phyloP scores from a whole-genome alignment of 1,140 invertebrate species.

The Kradibia gibbosae region DNA sequence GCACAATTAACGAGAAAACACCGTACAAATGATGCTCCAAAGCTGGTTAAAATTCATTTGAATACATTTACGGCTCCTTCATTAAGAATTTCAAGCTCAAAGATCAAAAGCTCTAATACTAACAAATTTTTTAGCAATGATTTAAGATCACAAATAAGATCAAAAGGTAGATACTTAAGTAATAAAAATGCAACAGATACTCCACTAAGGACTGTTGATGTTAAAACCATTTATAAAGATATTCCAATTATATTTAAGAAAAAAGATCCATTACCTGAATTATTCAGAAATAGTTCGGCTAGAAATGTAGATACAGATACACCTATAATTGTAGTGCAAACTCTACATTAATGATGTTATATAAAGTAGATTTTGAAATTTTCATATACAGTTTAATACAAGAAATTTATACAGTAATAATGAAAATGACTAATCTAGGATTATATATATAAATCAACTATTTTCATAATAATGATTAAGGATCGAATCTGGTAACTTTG shows the following conservation, averaged over 20 bases:
- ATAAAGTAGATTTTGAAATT: slow-evolving; percentile 32
- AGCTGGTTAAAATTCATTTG: slow-evolving; percentile 16
- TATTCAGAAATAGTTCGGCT: slow-evolving; percentile 52
- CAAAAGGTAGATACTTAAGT: slow-evolving; percentile 34
- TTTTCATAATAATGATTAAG: slow-evolving; percentile 42
- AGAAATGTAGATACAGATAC: slow-evolving; percentile 56
- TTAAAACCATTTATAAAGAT: slow-evolving; percentile 55
- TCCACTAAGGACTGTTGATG: slow-evolving; percentile 62
- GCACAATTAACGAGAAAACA: slow-evolving; percentile 61
- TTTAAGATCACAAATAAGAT: slow-evolving; percentile 16
- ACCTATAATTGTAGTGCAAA: slow-evolving; percentile 55
- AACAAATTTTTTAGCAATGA: slow-evolving; percentile 39
- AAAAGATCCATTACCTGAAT: slow-evolving; percentile 62
- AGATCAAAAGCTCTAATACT: slow-evolving; percentile 5
- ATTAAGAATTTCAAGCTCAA: slow-evolving; percentile 15
- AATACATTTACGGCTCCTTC: slow-evolving; percentile 12
- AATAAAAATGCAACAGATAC: slow-evolving; percentile 54
- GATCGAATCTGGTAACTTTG: slow-evolving; percentile 58
- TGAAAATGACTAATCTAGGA: slow-evolving; percentile 30
- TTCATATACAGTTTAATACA: slow-evolving; percentile 54
- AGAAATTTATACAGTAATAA: slow-evolving; percentile 25
- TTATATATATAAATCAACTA: not conserved
- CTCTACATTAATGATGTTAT: slow-evolving; percentile 51
- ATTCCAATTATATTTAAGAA: slow-evolving; percentile 59
- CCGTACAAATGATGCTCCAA: slow-evolving; percentile 46